Percentiles rank a stretch among this genome's conserved stretches.
These are phyloP conservation scores for Ceyx erithaca DNA, from an alignment of 2,797 vertebrate genomes.

Conservation along the genomic window DNA sequence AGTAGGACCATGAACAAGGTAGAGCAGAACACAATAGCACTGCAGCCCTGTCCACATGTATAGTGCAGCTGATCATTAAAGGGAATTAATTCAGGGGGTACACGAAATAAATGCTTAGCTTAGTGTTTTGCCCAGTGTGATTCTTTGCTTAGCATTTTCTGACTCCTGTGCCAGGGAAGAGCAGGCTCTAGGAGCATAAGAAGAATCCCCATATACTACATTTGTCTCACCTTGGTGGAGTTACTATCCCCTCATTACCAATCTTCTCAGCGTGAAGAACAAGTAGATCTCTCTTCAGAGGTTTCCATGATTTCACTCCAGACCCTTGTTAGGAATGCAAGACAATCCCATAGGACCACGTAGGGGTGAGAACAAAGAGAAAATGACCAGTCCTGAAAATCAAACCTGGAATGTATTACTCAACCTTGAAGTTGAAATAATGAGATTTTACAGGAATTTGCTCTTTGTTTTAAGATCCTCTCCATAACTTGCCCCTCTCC, in stretches of 20 bases:
- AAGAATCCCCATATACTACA: background rate
- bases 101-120: background rate
- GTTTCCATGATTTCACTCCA: background rate
- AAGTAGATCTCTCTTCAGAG: background rate
- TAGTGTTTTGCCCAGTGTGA: background rate
- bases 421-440: background rate
- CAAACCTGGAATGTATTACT: background rate
- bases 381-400: background rate
- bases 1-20: background rate
- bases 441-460: background rate
- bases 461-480: background rate
- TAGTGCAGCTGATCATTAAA: background rate
- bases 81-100: background rate
- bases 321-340: background rate
- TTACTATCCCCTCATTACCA: background rate
- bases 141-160: background rate
- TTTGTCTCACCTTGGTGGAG: background rate
- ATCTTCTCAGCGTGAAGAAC: background rate
- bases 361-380: background rate
- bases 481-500: background rate
- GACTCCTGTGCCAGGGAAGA: background rate
- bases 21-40: background rate
- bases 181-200: background rate
- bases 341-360: background rate
- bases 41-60: background rate